Base-by-base conservation (phyloP, 2,797 vertebrate genomes). In the Eurystomus glaucurus region DNA sequence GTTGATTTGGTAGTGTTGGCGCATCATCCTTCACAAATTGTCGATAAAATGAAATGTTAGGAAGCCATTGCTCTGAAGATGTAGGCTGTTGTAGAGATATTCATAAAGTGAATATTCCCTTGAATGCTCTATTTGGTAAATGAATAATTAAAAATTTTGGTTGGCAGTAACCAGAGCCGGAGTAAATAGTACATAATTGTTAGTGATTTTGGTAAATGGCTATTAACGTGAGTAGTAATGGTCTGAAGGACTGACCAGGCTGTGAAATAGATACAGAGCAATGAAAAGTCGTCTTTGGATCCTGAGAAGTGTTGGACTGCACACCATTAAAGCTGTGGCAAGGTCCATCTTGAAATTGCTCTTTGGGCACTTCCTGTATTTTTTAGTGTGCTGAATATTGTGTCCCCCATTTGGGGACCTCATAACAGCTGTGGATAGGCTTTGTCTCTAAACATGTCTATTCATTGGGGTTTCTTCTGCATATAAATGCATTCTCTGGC, bases 401-500 rank as follows among this genome's bases (percentile, higher is more conserved):
- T 37, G 29, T 41, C 15, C n/a, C 89, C 88, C 61, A 58, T 90
- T 91, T 88, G 78, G 25, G 31, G 60, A 83, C 39, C 69, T 90
- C 76, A 0, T 52, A 77, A 16, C 48, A 81, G 43, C 43, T 75
- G 10, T 69, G 61, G 33, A 11, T 93, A 72, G 89, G 90, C 75
- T 90, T 83, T 95, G 81, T 94, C 35, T 95, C 90, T 91, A 93
- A 96, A 97, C 83, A 85, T 65, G 60, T 88, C 93, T 92, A 71
- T 86, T 88, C 57, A 43, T 22, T 95, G 93, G 55, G 81, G 91
- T 97, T 95, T 96, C 94, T 95, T 98, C 94, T 95, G 96, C 93
- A 84, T 97, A 68, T 95, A 93, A 96, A 96, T 97, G 95, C 93
- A 70, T 96, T 98, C 85, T 68, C 92, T 96, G 97, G 95, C 97